These are phyloP conservation scores for Oncorhynchus clarkii DNA, from an alignment of 2,113 vertebrate species.

Conservation along the genomic window DNA sequence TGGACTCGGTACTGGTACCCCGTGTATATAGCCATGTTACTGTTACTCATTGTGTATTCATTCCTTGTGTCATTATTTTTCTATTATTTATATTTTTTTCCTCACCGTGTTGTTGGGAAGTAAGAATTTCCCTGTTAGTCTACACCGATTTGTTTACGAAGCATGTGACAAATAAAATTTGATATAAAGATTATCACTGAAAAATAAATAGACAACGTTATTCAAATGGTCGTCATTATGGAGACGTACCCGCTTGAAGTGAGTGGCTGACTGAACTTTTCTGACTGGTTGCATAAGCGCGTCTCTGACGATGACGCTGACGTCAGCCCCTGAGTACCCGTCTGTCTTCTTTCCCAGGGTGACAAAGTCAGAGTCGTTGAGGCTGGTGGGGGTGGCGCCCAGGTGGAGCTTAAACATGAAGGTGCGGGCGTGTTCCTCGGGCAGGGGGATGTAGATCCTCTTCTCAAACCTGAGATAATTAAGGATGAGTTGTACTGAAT, in stretches of 20 bases:
- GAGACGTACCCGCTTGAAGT: conserved; percentile 87
- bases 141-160: too few relatives aligned
- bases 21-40: too few relatives aligned
- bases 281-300: conserved; percentile 96
- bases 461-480: conserved; percentile 88
- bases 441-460: conserved; percentile 95
- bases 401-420: conserved; percentile 95
- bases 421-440: conserved; percentile 88
- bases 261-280: conserved; percentile 95
- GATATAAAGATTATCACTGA: too few relatives aligned
- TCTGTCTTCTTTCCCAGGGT: conserved; percentile 87
- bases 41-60: too few relatives aligned
- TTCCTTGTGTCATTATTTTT: too few relatives aligned
- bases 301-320: conserved; percentile 92
- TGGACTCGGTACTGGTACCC: too few relatives aligned
- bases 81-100: too few relatives aligned
- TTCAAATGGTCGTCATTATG: neutral
- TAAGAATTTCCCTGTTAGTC: too few relatives aligned
- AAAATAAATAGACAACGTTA: too few relatives aligned
- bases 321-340: conserved; percentile 92
- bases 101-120: too few relatives aligned
- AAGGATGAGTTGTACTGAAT: neutral
- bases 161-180: too few relatives aligned
- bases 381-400: conserved; percentile 81
- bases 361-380: conserved; percentile 82